Base-by-base conservation (phyloP, 2,888 invertebrate genomes). In the Eulithis testata region DNA sequence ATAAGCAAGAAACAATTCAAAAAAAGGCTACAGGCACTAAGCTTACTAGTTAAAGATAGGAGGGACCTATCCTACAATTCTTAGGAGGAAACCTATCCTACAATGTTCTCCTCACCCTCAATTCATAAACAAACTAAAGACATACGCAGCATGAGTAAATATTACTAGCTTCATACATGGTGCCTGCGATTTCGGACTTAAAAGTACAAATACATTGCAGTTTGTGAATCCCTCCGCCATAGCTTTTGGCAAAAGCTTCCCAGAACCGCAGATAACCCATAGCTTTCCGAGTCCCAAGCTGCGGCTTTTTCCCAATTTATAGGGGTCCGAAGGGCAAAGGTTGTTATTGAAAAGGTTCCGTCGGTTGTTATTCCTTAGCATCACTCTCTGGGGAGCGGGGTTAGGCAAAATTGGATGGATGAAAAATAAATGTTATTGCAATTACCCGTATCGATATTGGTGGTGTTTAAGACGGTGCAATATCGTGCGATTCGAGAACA, bases 331-430 rank as follows among this genome's bases (percentile, higher is more conserved):
- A 56, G 60, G 66, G 60, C 62, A 21, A 60, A 64, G 69, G 70
- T 67, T 66, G 72, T 69, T 73, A 77, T 77, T 73, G 72, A 72
- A 73, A 70, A 71, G 67, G 70, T 57, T 68, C 61, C 60, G 57
- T 49, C 9, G 60, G 57, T 53, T 63, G 60, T 60, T 63, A 66
- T 63, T 67, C 21, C 53, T 47, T 52, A 60, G 54, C n/a, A 62
- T 51, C 43, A 54, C 31, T 11, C 67, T 57, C 67, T 11, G 2
- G 67, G 57, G 67, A 63, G 49, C 36, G 49, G 60, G 60, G 60
- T 55, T 21, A 55, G 49, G 44, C 11, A 61, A 44, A 63, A 60
- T 53, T 57, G 57, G 57, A 67, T 56, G 50, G 52, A 57, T 47
- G 11, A 44, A 44, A 44, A 63, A 64, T 54, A 52, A 57, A 66